These are phyloP conservation scores for Ascidia mentula DNA, from an alignment of 23 tunicate genomes.

Conservation along the genomic window DNA sequence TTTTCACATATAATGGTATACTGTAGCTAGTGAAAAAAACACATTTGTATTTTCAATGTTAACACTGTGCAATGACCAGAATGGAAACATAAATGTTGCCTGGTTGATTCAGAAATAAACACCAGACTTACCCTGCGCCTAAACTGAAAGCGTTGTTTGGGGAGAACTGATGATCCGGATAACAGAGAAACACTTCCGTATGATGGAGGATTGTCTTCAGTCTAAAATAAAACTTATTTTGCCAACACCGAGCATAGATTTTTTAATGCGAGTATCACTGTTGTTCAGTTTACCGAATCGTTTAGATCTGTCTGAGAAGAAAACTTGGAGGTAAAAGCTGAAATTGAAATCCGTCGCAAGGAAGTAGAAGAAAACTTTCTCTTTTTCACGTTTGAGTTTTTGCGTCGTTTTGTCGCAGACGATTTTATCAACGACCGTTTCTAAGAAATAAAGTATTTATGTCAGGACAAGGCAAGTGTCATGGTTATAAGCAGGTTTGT, in stretches of 20 bases:
- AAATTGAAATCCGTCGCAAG: not conserved
- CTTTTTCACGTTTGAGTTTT: not conserved
- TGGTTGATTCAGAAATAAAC: no score
- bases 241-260: not conserved
- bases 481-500: no score
- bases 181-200: conserved; percentile 7
- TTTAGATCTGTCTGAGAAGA: not conserved
- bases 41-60: no score
- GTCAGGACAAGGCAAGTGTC: no score
- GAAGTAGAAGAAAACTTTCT: conserved; percentile 6
- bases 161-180: not conserved
- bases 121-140: not conserved
- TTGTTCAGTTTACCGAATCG: no score
- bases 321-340: not conserved
- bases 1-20: no score
- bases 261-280: not conserved
- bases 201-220: conserved; percentile 27
- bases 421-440: no score
- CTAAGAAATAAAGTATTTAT: no score
- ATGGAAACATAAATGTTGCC: no score
- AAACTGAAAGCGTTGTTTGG: not conserved
- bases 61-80: no score
- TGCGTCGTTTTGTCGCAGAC: no score
- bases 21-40: no score
- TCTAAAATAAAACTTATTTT: not conserved